phyloP scores from a whole-genome alignment of 2,888 invertebrate genomes.

The Endomychus coccineus region DNA sequence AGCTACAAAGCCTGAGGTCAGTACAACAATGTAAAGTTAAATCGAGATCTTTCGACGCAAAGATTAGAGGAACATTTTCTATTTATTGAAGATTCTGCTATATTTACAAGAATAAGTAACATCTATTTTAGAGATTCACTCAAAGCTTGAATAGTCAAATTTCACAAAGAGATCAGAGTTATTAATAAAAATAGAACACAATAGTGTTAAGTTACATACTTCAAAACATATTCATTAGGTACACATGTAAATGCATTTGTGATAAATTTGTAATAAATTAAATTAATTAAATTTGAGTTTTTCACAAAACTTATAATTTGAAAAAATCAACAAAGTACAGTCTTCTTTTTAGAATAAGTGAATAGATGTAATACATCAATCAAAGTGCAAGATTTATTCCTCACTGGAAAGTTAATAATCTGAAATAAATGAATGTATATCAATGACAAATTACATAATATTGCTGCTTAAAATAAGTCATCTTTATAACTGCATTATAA shows the following conservation, averaged over 20 bases:
- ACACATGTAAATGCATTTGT: constrained; percentile 15
- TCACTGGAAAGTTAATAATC: too few relatives aligned
- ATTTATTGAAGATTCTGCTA: background rate
- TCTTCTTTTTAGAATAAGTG: constrained; percentile 31
- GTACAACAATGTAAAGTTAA: background rate
- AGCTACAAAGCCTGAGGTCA: too few relatives aligned
- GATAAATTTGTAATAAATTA: too few relatives aligned
- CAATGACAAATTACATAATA: too few relatives aligned
- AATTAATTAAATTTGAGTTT: constrained; percentile 11
- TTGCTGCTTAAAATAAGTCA: too few relatives aligned
- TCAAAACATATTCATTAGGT: too few relatives aligned
- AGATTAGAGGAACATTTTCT: background rate
- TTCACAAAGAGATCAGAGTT: background rate
- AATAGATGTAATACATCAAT: too few relatives aligned
- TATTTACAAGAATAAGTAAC: background rate
- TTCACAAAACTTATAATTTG: constrained; percentile 14
- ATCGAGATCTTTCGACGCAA: background rate
- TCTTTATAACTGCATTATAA: too few relatives aligned
- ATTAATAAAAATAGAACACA: too few relatives aligned
- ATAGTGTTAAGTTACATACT: too few relatives aligned
- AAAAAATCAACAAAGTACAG: constrained; percentile 34
- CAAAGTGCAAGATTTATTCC: too few relatives aligned
- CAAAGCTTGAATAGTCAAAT: background rate
- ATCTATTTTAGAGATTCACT: background rate
- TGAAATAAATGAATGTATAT: too few relatives aligned